A percentile compares a stretch with the other conserved stretches of the same genome.
Evolutionary conservation across 1,140 invertebrate species (phyloP).

Genomic region (Drosophila aff.): DNA sequence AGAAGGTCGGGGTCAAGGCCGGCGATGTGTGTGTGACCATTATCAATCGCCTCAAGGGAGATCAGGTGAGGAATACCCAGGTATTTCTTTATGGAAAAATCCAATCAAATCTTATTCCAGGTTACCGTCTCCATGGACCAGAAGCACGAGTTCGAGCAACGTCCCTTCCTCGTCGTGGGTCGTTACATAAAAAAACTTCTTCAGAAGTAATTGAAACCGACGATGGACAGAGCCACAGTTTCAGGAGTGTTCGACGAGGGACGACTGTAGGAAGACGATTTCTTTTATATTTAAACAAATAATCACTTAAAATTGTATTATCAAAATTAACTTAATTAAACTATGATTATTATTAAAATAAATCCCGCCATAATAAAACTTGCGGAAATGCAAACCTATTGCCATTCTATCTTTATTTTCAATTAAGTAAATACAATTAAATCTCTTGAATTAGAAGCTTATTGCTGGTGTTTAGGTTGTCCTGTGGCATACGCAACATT

Average conservation of each 20-base stretch:
- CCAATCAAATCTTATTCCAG: conserved; percentile 7
- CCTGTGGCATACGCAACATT: conserved; percentile 46
- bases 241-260: too few species aligned
- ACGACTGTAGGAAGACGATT: too few species aligned
- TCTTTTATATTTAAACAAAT: too few species aligned
- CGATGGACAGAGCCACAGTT: too few species aligned
- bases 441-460: conserved; percentile 66
- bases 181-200: conserved; percentile 59
- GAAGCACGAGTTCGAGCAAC: conserved; percentile 66
- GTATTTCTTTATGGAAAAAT: too few species aligned
- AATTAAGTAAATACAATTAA: conserved; percentile 8
- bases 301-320: too few species aligned
- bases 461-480: conserved; percentile 35
- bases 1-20: conserved; percentile 93
- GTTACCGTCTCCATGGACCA: conserved; percentile 54
- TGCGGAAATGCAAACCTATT: neutral
- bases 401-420: neutral
- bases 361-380: neutral
- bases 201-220: neutral
- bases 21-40: conserved; percentile 96
- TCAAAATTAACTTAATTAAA: too few species aligned
- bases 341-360: too few species aligned
- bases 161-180: conserved; percentile 64
- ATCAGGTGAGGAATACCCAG: conserved; percentile 90
- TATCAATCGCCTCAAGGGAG: conserved; percentile 94